Percentiles rank a stretch among this genome's conserved stretches.
phyloP scores from a whole-genome alignment of 2,888 invertebrate genomes.

The Ophonus ardosiacus region DNA sequence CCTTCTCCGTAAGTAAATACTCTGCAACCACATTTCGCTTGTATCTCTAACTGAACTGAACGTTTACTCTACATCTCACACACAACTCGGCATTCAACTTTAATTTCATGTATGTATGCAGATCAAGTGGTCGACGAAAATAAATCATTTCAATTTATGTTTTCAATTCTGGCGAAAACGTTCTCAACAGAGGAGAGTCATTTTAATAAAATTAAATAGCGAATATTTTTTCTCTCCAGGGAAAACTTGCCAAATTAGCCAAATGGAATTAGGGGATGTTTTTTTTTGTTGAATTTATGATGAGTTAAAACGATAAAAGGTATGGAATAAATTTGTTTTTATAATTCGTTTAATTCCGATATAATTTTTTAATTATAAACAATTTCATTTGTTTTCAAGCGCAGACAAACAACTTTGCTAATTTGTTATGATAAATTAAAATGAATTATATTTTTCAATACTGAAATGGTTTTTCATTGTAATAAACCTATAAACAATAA shows the following conservation, averaged over 20 bases:
- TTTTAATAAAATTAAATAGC: constrained; percentile 40
- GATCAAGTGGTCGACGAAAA: constrained; percentile 4
- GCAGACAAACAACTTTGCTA: too few species aligned
- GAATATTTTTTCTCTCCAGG: background rate
- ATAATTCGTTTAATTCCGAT: background rate
- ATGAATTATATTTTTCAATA: too few species aligned
- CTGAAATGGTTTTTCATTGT: too few species aligned
- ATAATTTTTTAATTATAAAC: background rate
- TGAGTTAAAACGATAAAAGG: constrained; percentile 25
- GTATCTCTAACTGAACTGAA: background rate
- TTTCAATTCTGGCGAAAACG: constrained; percentile 23
- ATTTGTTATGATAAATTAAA: too few species aligned
- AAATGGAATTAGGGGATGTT: constrained; percentile 24
- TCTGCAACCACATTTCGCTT: background rate
- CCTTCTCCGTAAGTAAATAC: constrained; percentile 35
- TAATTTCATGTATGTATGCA: constrained; percentile 39
- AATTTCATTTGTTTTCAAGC: background rate
- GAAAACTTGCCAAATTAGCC: constrained; percentile 20
- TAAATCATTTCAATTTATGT: constrained; percentile 43
- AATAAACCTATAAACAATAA: too few species aligned
- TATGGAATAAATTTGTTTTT: background rate
- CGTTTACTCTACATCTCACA: background rate
- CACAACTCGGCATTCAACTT: background rate
- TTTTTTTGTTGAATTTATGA: constrained; percentile 18
- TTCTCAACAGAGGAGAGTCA: background rate